Evolutionary conservation across 2,888 invertebrate species (phyloP).

Genomic region (Polyploca ridens): DNA sequence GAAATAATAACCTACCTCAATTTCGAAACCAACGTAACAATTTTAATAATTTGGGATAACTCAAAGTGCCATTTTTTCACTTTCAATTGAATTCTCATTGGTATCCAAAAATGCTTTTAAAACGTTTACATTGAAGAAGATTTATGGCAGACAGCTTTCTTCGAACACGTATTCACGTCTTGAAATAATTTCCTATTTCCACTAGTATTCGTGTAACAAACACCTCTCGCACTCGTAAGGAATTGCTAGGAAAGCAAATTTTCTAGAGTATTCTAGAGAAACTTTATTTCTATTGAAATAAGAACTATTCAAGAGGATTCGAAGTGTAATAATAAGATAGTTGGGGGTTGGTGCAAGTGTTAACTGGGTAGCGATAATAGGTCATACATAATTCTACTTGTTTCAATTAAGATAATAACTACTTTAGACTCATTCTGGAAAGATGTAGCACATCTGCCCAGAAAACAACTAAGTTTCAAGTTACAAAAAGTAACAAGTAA

Average conservation of each 20-base stretch:
- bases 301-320: conserved; percentile 21
- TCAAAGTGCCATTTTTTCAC: too few species aligned
- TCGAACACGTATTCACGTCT: conserved; percentile 27
- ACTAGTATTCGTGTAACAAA: conserved; percentile 20
- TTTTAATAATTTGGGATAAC: too few species aligned
- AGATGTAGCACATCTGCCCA: too few species aligned
- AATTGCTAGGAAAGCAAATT: conserved; percentile 14
- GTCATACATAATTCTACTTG: too few species aligned
- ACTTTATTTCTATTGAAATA: conserved; percentile 26
- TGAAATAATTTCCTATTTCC: conserved; percentile 34
- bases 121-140: conserved; percentile 28
- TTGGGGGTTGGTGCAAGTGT: conserved; percentile 18
- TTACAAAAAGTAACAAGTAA: too few species aligned
- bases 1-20: too few species aligned
- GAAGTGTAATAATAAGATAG: conserved; percentile 22
- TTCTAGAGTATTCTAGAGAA: conserved; percentile 9
- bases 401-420: too few species aligned
- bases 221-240: conserved; percentile 20
- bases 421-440: too few species aligned
- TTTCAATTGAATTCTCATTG: too few species aligned
- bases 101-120: conserved; percentile 15
- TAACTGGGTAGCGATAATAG: neutral
- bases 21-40: too few species aligned
- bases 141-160: conserved; percentile 31
- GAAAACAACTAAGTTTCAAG: too few species aligned